Evolutionary conservation across 2,888 invertebrate species (phyloP).

Genomic region (Formica aserva): DNA sequence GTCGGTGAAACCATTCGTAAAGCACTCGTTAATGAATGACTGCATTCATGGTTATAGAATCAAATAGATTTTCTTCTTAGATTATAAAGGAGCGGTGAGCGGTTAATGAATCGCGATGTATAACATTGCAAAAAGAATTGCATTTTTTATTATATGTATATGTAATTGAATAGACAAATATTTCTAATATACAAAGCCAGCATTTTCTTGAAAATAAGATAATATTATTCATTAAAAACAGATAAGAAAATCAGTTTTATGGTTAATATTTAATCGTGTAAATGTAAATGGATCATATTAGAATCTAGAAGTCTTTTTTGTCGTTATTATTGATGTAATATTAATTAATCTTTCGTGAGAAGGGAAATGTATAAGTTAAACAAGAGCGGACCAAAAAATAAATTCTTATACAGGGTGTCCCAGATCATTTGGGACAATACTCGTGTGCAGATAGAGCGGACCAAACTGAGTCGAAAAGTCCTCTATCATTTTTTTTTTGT

Average conservation of each 20-base stretch:
- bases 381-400: background rate
- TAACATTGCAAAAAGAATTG: background rate
- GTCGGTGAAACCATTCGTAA: constrained; percentile 11
- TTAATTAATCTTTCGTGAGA: background rate
- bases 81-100: background rate
- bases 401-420: background rate
- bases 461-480: too few relatives aligned
- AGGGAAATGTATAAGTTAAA: background rate
- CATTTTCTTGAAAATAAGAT: constrained; percentile 9
- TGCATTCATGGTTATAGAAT: background rate
- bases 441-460: too few relatives aligned
- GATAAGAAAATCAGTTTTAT: background rate
- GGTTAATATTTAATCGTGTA: background rate
- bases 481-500: too few relatives aligned
- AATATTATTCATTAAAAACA: background rate
- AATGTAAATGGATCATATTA: background rate
- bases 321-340: background rate
- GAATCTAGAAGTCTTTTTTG: background rate
- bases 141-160: background rate
- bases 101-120: background rate
- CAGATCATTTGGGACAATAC: too few relatives aligned
- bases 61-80: background rate
- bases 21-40: constrained; percentile 7
- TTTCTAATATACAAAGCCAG: background rate
- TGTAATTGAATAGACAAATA: background rate